Conservation (phyloP, 2,797 vertebrate species). For the Coregonus ussuriensis region DNA sequence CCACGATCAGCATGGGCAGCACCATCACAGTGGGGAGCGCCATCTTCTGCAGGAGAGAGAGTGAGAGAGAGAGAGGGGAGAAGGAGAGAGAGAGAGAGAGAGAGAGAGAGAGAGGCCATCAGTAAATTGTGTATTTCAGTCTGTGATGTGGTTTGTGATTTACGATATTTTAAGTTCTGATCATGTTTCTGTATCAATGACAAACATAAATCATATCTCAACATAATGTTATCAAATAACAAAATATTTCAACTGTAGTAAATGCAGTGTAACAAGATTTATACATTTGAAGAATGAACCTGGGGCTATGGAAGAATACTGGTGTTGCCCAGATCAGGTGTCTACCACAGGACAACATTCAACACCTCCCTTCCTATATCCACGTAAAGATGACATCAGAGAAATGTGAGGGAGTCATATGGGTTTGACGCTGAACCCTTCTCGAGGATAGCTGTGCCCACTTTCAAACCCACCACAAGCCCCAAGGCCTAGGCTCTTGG, state of each 20-base stretch:
- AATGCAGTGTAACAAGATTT: constrained; percentile 6
- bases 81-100: too few relatives aligned
- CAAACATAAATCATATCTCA: neutral
- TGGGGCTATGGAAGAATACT: constrained; percentile 5
- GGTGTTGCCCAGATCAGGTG: neutral
- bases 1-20: constrained; percentile 84
- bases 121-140: neutral
- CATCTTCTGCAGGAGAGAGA: constrained; percentile 76
- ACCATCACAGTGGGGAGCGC: constrained; percentile 76
- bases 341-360: neutral
- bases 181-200: neutral
- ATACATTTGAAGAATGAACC: constrained; percentile 5
- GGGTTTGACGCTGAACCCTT: neutral
- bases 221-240: neutral
- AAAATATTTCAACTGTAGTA: neutral
- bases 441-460: neutral
- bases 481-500: neutral
- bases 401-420: neutral
- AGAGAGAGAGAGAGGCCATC: constrained; percentile 25
- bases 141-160: neutral
- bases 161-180: neutral
- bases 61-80: too few relatives aligned
- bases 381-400: neutral
- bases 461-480: neutral
- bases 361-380: constrained; percentile 3